phyloP scores from a whole-genome alignment of 1,140 invertebrate genomes.

The Delia radicum region DNA sequence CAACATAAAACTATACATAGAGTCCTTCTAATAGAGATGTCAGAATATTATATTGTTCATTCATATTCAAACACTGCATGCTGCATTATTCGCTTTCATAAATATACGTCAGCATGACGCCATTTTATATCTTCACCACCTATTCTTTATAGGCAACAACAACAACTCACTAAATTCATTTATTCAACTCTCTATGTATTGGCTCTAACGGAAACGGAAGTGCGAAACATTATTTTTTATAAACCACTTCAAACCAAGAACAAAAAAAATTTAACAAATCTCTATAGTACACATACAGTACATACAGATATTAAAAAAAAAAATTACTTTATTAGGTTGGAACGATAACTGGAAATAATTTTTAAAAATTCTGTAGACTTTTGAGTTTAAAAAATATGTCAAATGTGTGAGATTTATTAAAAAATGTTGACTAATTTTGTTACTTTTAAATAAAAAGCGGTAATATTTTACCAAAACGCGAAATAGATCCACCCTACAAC shows the following conservation, averaged over 20 bases:
- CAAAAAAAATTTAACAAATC: neutral
- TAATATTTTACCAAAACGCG: no score
- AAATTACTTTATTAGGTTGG: no score
- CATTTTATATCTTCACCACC: neutral
- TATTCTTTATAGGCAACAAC: neutral
- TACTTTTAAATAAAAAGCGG: no score
- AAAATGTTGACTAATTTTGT: no score
- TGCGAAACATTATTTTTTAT: constrained; percentile 20
- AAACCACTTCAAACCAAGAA: neutral
- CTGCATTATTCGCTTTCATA: neutral
- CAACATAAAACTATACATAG: no score
- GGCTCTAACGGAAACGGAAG: constrained; percentile 22
- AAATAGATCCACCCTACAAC: no score
- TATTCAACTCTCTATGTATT: constrained; percentile 22
- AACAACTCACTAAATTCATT: constrained; percentile 1
- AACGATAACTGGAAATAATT: no score
- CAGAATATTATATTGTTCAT: neutral
- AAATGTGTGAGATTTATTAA: no score
- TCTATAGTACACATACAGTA: neutral
- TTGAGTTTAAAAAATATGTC: no score
- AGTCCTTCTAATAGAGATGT: neutral
- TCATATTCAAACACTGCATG: neutral
- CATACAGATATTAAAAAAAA: neutral
- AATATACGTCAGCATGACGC: constrained; percentile 3
- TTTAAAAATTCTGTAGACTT: no score